Evolutionary conservation across 2,888 invertebrate species (phyloP), one percentile per base, ranked within the genome.

Genomic region (Lasiommata megera): DNA sequence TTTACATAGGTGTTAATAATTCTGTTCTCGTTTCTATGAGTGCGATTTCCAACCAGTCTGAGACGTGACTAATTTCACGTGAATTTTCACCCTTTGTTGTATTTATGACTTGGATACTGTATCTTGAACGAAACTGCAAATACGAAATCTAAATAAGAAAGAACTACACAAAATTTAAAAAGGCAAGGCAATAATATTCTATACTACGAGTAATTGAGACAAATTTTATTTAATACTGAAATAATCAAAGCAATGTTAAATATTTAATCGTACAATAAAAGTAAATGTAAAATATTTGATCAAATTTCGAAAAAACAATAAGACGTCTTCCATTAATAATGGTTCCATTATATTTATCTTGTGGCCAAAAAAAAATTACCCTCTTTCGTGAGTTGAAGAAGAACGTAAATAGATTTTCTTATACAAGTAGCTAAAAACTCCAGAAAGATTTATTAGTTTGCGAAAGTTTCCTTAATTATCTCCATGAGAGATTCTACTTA

Each of bases 371-470:
- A 31, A 37, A 34, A 3, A 11, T 11, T 1, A n/a, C 23, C 12
- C 9, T 18, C 37, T 37, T 48, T 48, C 11, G 23, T 14, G 31
- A 46, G 16, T 31, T 16, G 14, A 31, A 16, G 14, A 31, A 16
- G 23, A 14, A 31, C 16, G 31, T 29, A 46, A 31, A 46, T 14
- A 46, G 29, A 46, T 46, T 46, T 46, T 46, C 31, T 46, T 31
- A 7, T 14, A 40, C 29, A n/a, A 41, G 18, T n/a, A 41, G n/a
- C n/a, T n/a, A n/a, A n/a, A n/a, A 18, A 23, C 17, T 8, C 48
- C 23, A 37, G 48, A 48, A 37, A 48, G 48, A 48, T 48, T 48
- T 48, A 48, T 48, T 48, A 48, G 48, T 48, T 48, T 36, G 36
- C 18, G 48, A 36, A 48, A 48, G 36, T 48, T 48, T 48, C 12